phyloP scores from a whole-genome alignment of 2,888 invertebrate genomes.

The Stratiomys singularior region DNA sequence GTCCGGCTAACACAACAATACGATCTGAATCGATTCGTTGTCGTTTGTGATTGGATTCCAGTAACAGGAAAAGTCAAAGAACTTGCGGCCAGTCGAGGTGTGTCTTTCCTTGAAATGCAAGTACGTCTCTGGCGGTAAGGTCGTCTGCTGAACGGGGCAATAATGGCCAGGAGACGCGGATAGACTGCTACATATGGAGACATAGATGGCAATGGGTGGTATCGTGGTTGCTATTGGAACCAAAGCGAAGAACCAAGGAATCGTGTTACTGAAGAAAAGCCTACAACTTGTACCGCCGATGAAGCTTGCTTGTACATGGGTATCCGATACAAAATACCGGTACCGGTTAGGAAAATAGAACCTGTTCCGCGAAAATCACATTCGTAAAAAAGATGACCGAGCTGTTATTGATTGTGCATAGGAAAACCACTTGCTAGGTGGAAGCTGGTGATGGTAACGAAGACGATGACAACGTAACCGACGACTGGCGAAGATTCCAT shows the following conservation, averaged over 20 bases:
- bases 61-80: conserved; percentile 45
- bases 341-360: conserved; percentile 32
- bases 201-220: background rate
- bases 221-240: background rate
- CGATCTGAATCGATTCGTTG: background rate
- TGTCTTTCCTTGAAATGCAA: conserved; percentile 41
- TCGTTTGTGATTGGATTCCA: background rate
- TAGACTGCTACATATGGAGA: background rate
- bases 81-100: conserved; percentile 27
- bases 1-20: too few relatives aligned
- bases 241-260: conserved; percentile 6
- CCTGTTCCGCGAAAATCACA: conserved; percentile 7
- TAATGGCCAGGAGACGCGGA: background rate
- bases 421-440: background rate
- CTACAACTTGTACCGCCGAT: background rate
- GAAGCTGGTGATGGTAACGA: background rate
- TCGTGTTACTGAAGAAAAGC: conserved; percentile 11
- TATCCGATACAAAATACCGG: conserved; percentile 33
- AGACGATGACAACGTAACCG: background rate
- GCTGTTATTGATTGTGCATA: too few relatives aligned
- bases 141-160: conserved; percentile 42
- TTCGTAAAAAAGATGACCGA: background rate
- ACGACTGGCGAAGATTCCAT: background rate
- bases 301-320: background rate
- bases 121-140: conserved; percentile 44